Evolutionary conservation across 2,113 vertebrate genomes (phyloP).

Genomic region (Mionectes macconnelli): DNA sequence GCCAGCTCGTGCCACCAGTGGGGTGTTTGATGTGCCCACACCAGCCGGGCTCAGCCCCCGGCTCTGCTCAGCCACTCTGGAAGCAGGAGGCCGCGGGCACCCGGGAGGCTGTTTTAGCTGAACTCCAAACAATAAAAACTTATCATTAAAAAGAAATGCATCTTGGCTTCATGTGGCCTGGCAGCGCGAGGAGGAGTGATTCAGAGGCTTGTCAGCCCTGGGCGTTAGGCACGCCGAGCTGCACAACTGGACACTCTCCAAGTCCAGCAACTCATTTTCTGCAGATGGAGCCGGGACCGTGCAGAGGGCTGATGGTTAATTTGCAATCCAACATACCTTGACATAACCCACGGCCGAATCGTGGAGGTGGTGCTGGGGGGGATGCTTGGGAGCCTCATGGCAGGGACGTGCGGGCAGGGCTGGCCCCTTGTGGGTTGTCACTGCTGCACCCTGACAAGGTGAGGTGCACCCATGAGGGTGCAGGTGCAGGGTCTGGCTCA

Average conservation of each 20-base stretch:
- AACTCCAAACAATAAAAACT: conserved; percentile 74
- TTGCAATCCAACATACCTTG: conserved; percentile 79
- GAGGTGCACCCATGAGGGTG: accelerated
- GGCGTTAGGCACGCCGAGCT: conserved; percentile 58
- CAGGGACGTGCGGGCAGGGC: neutral
- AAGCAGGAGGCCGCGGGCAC: neutral
- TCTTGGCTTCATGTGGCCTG: conserved; percentile 69
- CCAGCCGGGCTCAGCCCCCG: neutral
- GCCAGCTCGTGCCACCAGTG: neutral
- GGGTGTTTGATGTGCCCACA: accelerated
- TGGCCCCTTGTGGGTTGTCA: neutral
- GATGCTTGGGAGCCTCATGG: accelerated
- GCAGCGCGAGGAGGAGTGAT: conserved; percentile 64
- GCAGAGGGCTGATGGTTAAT: conserved; percentile 71
- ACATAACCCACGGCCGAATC: conserved; percentile 50
- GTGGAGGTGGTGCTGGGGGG: neutral
- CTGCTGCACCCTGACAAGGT: accelerated
- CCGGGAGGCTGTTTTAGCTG: conserved; percentile 58
- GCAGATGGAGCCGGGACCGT: conserved; percentile 61
- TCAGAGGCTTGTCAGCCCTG: conserved; percentile 74
- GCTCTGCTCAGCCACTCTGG: neutral
- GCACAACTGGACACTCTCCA: conserved; percentile 76
- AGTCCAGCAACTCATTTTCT: conserved; percentile 69
- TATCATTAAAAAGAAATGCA: conserved; percentile 80
- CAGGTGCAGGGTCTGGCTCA: accelerated